phyloP scores from a whole-genome alignment of 2,113 vertebrate genomes.

The Crotalus helleri region DNA sequence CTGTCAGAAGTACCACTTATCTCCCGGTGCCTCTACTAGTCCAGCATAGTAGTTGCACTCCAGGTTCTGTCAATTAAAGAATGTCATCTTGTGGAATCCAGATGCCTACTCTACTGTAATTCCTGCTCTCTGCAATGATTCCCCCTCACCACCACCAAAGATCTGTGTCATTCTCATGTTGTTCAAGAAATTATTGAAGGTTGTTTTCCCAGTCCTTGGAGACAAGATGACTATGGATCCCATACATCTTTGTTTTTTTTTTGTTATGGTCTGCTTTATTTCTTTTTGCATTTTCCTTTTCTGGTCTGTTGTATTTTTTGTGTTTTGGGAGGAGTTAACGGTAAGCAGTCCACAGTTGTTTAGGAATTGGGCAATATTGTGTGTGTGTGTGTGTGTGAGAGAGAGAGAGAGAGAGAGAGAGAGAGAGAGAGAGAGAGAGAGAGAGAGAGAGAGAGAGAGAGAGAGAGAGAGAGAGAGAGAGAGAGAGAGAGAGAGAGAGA shows the following conservation, averaged over 20 bases:
- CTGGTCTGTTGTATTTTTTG: neutral
- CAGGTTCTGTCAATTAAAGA: neutral
- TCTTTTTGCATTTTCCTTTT: neutral
- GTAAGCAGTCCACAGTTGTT: neutral
- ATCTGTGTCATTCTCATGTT: neutral
- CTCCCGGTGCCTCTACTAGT: neutral
- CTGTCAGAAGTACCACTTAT: neutral
- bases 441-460: too few relatives aligned
- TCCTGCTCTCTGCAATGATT: neutral
- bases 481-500: too few relatives aligned
- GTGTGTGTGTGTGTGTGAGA: neutral
- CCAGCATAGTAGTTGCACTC: neutral
- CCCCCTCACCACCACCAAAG: neutral
- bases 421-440: too few relatives aligned
- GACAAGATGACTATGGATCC: neutral
- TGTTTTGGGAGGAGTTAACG: neutral
- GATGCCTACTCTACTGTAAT: neutral
- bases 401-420: too few relatives aligned
- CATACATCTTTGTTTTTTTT: neutral
- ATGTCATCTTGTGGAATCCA: neutral
- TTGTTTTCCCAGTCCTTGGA: neutral
- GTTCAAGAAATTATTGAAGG: neutral
- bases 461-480: too few relatives aligned
- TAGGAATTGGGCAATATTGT: neutral
- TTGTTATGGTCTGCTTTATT: neutral